phyloP scores from a whole-genome alignment of 2,888 invertebrate genomes.

The Oscheius onirici region DNA sequence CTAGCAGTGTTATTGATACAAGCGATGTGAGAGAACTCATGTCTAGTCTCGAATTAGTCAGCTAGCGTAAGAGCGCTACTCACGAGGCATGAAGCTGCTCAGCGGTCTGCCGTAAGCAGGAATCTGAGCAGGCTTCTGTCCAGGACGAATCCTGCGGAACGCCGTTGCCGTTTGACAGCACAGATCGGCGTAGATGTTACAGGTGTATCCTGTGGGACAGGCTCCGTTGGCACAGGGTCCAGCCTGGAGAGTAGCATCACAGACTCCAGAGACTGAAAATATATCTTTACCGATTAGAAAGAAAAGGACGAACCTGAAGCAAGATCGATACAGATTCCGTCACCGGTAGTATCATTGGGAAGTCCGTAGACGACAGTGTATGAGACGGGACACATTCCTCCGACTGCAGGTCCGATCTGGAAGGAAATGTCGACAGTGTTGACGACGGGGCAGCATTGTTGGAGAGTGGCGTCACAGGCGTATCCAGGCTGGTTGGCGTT shows the following conservation, averaged over 20 bases:
- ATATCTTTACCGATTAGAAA: not conserved
- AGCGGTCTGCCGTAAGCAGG: constrained; percentile 51
- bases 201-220: constrained; percentile 59
- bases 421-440: constrained; percentile 28
- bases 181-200: constrained; percentile 45
- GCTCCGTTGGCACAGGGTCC: constrained; percentile 58
- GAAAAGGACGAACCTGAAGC: constrained; percentile 44
- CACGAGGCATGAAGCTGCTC: constrained; percentile 56
- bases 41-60: constrained; percentile 8
- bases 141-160: constrained; percentile 41
- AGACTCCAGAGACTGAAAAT: constrained; percentile 54
- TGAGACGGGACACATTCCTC: constrained; percentile 57
- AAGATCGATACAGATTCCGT: constrained; percentile 53
- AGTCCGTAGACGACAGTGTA: constrained; percentile 49
- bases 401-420: constrained; percentile 54
- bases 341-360: constrained; percentile 34
- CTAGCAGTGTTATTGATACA: not conserved
- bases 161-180: constrained; percentile 48
- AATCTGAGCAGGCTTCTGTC: constrained; percentile 28
- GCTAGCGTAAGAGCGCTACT: constrained; percentile 34
- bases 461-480: constrained; percentile 52
- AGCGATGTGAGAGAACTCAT: not conserved
- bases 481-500: constrained; percentile 46
- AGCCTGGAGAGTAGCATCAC: constrained; percentile 40
- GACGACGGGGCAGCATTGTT: constrained; percentile 59